Evolutionary conservation across 2,113 vertebrate species (phyloP), one percentile per base, ranked within the genome.

Genomic region (Nycticebus coucang): DNA sequence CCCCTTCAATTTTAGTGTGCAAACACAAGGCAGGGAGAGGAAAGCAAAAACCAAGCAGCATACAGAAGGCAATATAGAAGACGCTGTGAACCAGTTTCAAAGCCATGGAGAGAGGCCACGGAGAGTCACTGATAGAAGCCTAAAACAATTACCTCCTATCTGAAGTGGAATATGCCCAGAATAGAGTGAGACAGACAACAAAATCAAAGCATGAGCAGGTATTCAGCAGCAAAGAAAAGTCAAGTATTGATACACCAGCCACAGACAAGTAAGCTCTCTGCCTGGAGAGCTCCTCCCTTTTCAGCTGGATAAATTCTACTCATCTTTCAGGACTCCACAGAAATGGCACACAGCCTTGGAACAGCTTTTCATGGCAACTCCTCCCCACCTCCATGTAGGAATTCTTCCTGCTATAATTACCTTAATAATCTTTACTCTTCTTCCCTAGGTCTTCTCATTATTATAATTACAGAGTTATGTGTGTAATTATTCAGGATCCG

Each of bases 121-220:
- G 22, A 33, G 4, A 90, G 41, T 59, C 28, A 60, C 68, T 62
- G 35, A 19, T 79, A 37, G 59, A 77, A 96, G 82, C 41, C 64
- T 71, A 79, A 93, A 45, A 66, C 74, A 91, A 57, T 89, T 35
- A 86, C 17, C 14, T 94, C 41, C 55, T 57, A 72, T 80, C 86
- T 2, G 7, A 91, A 96, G 91, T 78, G 64, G 66, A 80, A 80
- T 60, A 93, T 50, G 24, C 57, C 8, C 37, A 93, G 88, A 71
- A 24, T 28, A 15, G 33, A 81, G 12, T 72, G 45, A 79, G n/a
- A 93, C 12, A 68, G 59, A 37, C 95, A 96, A 69, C 83, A 80
- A 96, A 91, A 89, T 84, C 80, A 89, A 96, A 96, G 79, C 21
- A 80, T 17, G 37, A 95, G 33, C 37, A 83, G 15, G 22, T 88